Evolutionary conservation across 2,797 vertebrate genomes (phyloP).

Genomic region (Sorex maritimensis): DNA sequence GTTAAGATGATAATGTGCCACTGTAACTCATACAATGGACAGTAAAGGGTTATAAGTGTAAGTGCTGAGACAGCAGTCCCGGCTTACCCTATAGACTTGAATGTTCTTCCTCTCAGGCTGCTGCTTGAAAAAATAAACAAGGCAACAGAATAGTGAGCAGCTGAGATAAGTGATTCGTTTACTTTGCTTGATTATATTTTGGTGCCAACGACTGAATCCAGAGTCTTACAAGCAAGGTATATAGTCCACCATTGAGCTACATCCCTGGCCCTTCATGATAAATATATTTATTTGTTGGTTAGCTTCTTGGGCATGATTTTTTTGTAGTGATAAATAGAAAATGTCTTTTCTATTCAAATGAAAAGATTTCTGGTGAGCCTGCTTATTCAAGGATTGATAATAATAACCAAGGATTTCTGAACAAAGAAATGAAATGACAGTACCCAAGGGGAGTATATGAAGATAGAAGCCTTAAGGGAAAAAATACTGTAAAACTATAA

Average conservation of each 20-base stretch:
- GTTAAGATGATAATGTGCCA: constrained; percentile 68
- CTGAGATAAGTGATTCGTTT: background rate
- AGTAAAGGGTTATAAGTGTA: constrained; percentile 67
- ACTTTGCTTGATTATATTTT: background rate
- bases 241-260: no score
- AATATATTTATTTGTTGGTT: background rate
- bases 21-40: constrained; percentile 54
- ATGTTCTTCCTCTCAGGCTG: background rate
- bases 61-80: constrained; percentile 50
- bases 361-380: background rate
- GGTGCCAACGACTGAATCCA: no score
- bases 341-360: background rate
- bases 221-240: no score
- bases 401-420: constrained; percentile 60
- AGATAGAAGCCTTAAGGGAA: background rate
- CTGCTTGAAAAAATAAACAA: constrained; percentile 14
- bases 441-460: background rate
- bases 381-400: background rate
- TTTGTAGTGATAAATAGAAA: background rate
- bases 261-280: background rate
- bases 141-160: constrained; percentile 24
- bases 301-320: constrained; percentile 22
- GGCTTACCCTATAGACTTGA: background rate
- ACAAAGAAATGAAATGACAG: constrained; percentile 21
- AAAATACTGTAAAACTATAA: background rate